Percentiles rank a stretch among this genome's conserved stretches.
Conservation (phyloP, 2,888 invertebrate genomes). For the Oconnorella tubifera region DNA sequence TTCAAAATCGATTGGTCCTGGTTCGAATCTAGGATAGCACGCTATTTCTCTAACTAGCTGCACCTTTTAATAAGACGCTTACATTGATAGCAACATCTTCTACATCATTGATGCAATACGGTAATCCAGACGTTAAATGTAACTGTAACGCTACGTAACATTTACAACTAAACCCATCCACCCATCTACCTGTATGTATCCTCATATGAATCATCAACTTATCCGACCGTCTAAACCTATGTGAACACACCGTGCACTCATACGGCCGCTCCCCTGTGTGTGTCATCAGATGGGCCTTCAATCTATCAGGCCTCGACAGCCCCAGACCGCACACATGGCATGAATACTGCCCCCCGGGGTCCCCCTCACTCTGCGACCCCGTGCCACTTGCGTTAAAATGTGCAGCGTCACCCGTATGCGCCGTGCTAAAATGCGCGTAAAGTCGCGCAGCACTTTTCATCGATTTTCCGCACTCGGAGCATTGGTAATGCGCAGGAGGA, state of each 20-base stretch:
- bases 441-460: conserved; percentile 6
- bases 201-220: conserved; percentile 5
- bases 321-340: conserved; percentile 7
- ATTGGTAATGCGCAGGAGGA: neutral
- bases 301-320: conserved; percentile 2
- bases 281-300: conserved; percentile 5
- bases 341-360: conserved; percentile 5
- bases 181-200: conserved; percentile 5
- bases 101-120: too few relatives aligned
- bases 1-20: too few relatives aligned
- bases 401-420: neutral
- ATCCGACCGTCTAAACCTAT: neutral
- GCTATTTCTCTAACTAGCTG: too few relatives aligned
- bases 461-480: conserved; percentile 3
- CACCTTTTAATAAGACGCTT: too few relatives aligned
- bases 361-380: neutral
- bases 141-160: too few relatives aligned
- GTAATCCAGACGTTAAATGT: too few relatives aligned
- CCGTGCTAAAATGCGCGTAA: conserved; percentile 5
- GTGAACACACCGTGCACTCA: neutral
- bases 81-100: too few relatives aligned
- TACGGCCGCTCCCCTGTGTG: conserved; percentile 5
- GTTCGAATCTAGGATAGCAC: too few relatives aligned
- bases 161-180: too few relatives aligned
- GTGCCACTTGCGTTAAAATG: neutral